These are phyloP conservation scores for Achroia grisella DNA, from an alignment of 1,140 invertebrate species.

Conservation along the genomic window DNA sequence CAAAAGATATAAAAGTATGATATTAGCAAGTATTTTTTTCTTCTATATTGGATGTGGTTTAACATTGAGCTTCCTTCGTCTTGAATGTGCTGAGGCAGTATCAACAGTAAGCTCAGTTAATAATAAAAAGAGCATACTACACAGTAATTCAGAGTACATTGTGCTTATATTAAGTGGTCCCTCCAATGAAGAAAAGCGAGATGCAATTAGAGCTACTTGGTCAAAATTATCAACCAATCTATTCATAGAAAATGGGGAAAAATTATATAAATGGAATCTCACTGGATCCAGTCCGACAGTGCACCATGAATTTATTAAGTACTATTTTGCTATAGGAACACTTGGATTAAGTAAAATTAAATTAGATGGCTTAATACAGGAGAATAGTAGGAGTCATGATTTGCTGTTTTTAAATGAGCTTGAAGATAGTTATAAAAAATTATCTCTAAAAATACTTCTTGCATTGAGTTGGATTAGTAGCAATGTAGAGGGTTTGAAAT, in stretches of 20 bases:
- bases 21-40: conserved; percentile 44
- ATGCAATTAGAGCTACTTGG: conserved; percentile 56
- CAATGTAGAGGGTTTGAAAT: conserved; percentile 45
- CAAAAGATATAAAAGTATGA: conserved; percentile 46
- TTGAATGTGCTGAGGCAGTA: conserved; percentile 38
- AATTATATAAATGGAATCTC: conserved; percentile 53
- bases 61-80: conserved; percentile 40
- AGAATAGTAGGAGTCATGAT: conserved; percentile 42
- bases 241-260: conserved; percentile 52
- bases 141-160: conserved; percentile 37
- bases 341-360: conserved; percentile 26
- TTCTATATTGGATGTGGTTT: conserved; percentile 57
- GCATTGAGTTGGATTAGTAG: conserved; percentile 40
- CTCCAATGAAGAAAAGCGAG: conserved; percentile 42
- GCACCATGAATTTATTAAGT: conserved; percentile 36
- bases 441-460: conserved; percentile 40
- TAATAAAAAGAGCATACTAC: too few species aligned
- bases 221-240: conserved; percentile 49
- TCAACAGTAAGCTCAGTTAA: conserved; percentile 1
- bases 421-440: conserved; percentile 51
- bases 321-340: conserved; percentile 46
- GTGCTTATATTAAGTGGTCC: conserved; percentile 49
- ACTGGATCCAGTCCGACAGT: conserved; percentile 21
- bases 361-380: conserved; percentile 27
- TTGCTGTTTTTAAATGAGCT: conserved; percentile 41